Conservation (phyloP, 2,888 invertebrate genomes). For the Parascotia fuliginaria region DNA sequence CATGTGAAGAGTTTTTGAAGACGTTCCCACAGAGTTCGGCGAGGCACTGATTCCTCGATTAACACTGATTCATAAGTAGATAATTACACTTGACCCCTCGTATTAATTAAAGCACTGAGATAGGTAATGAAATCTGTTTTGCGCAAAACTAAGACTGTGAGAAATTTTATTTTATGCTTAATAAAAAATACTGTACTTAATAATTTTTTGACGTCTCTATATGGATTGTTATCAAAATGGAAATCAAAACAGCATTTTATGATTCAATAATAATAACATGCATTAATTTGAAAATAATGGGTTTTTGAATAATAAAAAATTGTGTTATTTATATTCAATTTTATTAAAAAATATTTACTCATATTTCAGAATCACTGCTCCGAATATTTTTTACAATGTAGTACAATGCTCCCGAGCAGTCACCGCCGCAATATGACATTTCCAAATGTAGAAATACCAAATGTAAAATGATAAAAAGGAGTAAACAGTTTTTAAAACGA, state of each 20-base stretch:
- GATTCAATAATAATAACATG: too few species aligned
- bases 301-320: conserved; percentile 35
- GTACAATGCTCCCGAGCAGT: conserved; percentile 55
- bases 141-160: conserved; percentile 52
- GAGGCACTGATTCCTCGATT: conserved; percentile 79
- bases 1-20: conserved; percentile 84
- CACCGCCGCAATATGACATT: conserved; percentile 60
- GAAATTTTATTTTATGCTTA: conserved; percentile 33
- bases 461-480: conserved; percentile 74
- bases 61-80: conserved; percentile 79
- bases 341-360: conserved; percentile 80
- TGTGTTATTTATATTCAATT: conserved; percentile 68
- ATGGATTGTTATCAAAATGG: too few species aligned
- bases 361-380: conserved; percentile 74
- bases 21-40: conserved; percentile 76
- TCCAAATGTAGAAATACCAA: conserved; percentile 70
- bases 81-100: conserved; percentile 76
- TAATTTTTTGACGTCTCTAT: too few species aligned
- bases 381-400: conserved; percentile 54
- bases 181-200: not conserved
- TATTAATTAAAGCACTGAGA: conserved; percentile 72
- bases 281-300: not conserved
- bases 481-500: conserved; percentile 60
- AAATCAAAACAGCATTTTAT: too few species aligned
- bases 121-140: conserved; percentile 44